A percentile compares a stretch with the other conserved stretches of the same genome.
These are phyloP conservation scores for Caerostris extrusa DNA, from an alignment of 1,140 invertebrate genomes.

Conservation along the genomic window DNA sequence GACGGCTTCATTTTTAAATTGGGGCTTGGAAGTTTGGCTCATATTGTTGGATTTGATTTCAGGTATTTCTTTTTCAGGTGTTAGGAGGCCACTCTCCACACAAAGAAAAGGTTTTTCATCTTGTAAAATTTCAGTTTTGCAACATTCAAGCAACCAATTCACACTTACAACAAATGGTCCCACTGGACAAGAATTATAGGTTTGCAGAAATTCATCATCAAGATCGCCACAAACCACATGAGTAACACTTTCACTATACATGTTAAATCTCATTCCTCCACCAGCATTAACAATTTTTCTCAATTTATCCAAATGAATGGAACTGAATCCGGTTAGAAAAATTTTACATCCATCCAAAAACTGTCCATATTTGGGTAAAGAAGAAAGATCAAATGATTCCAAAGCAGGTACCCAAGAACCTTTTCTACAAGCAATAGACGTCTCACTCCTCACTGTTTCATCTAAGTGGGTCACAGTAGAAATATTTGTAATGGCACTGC, in stretches of 20 bases:
- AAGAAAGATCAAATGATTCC: slow-evolving; percentile 77
- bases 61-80: slow-evolving; percentile 54
- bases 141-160: slow-evolving; percentile 89
- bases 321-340: slow-evolving; percentile 85
- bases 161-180: slow-evolving; percentile 87
- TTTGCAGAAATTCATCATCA: slow-evolving; percentile 80
- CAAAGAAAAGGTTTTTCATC: slow-evolving; percentile 83
- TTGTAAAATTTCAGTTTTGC: slow-evolving; percentile 84
- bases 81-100: slow-evolving; percentile 13
- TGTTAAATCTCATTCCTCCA: slow-evolving; percentile 90
- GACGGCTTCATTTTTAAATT: neutral
- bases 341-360: slow-evolving; percentile 93
- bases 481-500: slow-evolving; percentile 67
- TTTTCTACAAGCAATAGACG: slow-evolving; percentile 43
- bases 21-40: slow-evolving; percentile 13
- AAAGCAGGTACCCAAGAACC: slow-evolving; percentile 66
- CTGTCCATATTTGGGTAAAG: slow-evolving; percentile 86
- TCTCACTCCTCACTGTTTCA: slow-evolving; percentile 78
- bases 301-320: slow-evolving; percentile 87
- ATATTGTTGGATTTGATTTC: neutral
- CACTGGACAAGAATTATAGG: slow-evolving; percentile 79
- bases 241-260: slow-evolving; percentile 88
- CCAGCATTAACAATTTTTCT: slow-evolving; percentile 89
- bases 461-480: slow-evolving; percentile 79
- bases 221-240: slow-evolving; percentile 89